Conservation (phyloP, 2,113 vertebrate genomes). For the Thryonomys swinderianus region DNA sequence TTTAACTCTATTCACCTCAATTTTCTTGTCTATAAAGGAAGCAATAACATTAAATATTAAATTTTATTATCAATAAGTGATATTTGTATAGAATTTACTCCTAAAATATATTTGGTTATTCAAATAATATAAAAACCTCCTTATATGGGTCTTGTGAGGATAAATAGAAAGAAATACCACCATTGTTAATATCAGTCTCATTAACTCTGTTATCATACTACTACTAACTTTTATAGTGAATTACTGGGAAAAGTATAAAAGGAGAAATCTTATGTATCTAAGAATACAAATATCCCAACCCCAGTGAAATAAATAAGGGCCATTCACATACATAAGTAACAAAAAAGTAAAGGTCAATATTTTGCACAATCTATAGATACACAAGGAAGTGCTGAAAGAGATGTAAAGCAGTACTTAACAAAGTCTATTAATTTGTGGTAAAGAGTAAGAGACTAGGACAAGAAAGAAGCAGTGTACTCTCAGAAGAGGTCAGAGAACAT, state of each 20-base stretch:
- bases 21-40: constrained; percentile 29
- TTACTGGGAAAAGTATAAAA: neutral
- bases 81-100: constrained; percentile 4
- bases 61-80: constrained; percentile 1
- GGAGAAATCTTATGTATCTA: neutral
- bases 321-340: neutral
- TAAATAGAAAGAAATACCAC: neutral
- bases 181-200: neutral
- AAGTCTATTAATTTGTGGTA: neutral
- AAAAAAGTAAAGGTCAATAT: neutral
- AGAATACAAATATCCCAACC: neutral
- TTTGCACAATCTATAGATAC: neutral
- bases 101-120: constrained; percentile 34
- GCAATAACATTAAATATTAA: constrained; percentile 59
- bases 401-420: fast-evolving
- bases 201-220: neutral
- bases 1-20: constrained; percentile 39
- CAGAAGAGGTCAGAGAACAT: neutral
- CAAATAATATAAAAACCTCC: neutral
- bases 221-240: neutral
- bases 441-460: neutral
- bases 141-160: neutral
- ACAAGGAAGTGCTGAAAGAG: neutral
- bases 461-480: fast-evolving
- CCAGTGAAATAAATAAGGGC: neutral